Evolutionary conservation across 2,797 vertebrate species (phyloP), one percentile per base, ranked within the genome.

Genomic region (Siniperca obscura): DNA sequence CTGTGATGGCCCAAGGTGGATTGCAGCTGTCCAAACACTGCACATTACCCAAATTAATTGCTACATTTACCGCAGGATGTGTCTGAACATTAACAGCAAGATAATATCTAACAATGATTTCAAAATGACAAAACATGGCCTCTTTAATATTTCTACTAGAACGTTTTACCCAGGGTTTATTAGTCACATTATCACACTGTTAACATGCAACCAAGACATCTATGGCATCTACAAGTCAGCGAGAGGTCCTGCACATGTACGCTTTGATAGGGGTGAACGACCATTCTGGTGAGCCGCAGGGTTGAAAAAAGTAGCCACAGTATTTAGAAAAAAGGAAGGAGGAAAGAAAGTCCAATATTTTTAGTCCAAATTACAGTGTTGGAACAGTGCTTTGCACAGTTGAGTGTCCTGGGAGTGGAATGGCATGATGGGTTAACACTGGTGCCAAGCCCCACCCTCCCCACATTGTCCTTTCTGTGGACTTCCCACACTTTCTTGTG

Each of bases 321-420:
- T 94, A 94, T 95, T 95, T 94, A 91, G 91, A 93, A 94, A 95
- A 95, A 94, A 92, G 91, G 91, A 95, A 94, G 94, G 93, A 96
- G 94, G 93, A 95, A 96, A 95, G 94, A 96, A 96, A 95, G 94
- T 93, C 90, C 94, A 95, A 96, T 96, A 96, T 96, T 96, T 96
- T 96, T 96, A 96, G 96, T 95, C 91, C 90, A 96, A 96, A 96
- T 96, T 96, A 96, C 95, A 96, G 92, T 86, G 95, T 96, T 96
- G 95, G 93, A 96, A 95, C 95, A 94, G 95, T 94, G 94, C 95
- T 94, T 93, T 94, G 95, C 95, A 94, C 89, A 93, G 95, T 92
- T 56, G 92, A 96, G 93, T 95, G 94, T 95, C 94, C 94, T 92
- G 91, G 94, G 95, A 95, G 91, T 94, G 95, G 95, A 95, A 96